Conservation (phyloP, 2,113 vertebrate species). For the Bostrychus sinensis region DNA sequence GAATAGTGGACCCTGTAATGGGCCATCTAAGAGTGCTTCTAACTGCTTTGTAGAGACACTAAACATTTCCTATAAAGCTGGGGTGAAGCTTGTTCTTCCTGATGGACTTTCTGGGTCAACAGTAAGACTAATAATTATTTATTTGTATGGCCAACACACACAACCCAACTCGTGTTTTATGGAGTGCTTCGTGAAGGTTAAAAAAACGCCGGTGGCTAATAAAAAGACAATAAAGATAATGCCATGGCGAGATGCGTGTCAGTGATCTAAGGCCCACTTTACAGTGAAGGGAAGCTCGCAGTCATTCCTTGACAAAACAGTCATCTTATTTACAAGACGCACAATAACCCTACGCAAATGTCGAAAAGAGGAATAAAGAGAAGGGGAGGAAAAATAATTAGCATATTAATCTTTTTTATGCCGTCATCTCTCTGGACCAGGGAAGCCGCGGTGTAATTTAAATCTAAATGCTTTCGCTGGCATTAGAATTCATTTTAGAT, state of each 20-base stretch:
- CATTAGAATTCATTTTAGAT: constrained; percentile 99
- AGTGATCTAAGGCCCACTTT: constrained; percentile 85
- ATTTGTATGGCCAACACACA: constrained; percentile 54
- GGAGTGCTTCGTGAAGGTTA: constrained; percentile 77
- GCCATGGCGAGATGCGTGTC: constrained; percentile 90
- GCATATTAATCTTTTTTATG: constrained; percentile 99
- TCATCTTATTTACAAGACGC: constrained; percentile 99
- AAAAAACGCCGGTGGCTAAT: constrained; percentile 82
- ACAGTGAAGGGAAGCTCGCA: constrained; percentile 81
- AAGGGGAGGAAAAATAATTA: constrained; percentile 93
- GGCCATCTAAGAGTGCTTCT: constrained; percentile 59
- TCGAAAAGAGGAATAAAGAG: constrained; percentile 96
- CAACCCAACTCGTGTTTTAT: constrained; percentile 61
- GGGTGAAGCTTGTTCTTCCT: constrained; percentile 36
- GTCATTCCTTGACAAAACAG: constrained; percentile 98
- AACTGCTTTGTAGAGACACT: constrained; percentile 52
- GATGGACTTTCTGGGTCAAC: constrained; percentile 70
- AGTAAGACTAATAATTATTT: constrained; percentile 67
- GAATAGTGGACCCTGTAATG: constrained; percentile 66
- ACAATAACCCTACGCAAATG: constrained; percentile 97
- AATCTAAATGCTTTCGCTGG: constrained; percentile 99
- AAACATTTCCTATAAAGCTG: constrained; percentile 39
- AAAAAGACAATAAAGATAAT: constrained; percentile 90
- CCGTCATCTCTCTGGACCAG: constrained; percentile 98
- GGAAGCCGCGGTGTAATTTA: constrained; percentile 99